phyloP scores from a whole-genome alignment of 2,888 invertebrate genomes.

The Drosophila ezoana region DNA sequence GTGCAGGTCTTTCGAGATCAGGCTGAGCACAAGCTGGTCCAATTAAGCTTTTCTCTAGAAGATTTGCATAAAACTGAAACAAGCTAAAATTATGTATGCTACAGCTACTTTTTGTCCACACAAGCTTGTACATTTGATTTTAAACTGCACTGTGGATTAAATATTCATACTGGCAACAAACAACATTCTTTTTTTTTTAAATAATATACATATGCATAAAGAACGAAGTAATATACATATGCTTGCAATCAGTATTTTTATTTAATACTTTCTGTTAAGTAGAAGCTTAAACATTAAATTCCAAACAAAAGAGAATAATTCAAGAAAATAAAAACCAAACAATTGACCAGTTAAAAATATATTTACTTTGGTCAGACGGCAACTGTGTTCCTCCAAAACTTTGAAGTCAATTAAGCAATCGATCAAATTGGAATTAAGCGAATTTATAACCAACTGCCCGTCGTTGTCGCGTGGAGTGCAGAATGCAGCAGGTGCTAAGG shows the following conservation, averaged over 20 bases:
- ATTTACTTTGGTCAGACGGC: constrained; percentile 18
- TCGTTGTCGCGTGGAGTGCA: background rate
- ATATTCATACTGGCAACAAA: constrained; percentile 1
- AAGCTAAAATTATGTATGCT: constrained; percentile 5
- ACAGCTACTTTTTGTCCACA: background rate
- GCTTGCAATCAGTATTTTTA: too few relatives aligned
- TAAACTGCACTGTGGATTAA: constrained; percentile 13
- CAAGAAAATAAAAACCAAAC: background rate
- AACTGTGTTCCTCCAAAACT: background rate
- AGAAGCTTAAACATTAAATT: background rate
- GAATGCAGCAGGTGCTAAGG: background rate
- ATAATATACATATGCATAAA: background rate
- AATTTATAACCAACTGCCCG: background rate
- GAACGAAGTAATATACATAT: too few relatives aligned
- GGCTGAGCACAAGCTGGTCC: constrained; percentile 30
- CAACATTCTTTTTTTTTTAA: constrained; percentile 5
- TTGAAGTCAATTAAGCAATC: constrained; percentile 16
- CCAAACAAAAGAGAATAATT: background rate
- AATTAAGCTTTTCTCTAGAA: constrained; percentile 46
- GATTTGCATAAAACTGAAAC: constrained; percentile 48
- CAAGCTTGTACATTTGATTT: constrained; percentile 2
- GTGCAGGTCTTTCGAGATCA: constrained; percentile 64
- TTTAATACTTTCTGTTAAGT: background rate
- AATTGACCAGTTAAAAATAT: background rate
- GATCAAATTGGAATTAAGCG: constrained; percentile 37